Percentiles rank a stretch among this genome's conserved stretches.
phyloP scores from a whole-genome alignment of 2,888 invertebrate genomes.

The Parnassius mnemosyne region DNA sequence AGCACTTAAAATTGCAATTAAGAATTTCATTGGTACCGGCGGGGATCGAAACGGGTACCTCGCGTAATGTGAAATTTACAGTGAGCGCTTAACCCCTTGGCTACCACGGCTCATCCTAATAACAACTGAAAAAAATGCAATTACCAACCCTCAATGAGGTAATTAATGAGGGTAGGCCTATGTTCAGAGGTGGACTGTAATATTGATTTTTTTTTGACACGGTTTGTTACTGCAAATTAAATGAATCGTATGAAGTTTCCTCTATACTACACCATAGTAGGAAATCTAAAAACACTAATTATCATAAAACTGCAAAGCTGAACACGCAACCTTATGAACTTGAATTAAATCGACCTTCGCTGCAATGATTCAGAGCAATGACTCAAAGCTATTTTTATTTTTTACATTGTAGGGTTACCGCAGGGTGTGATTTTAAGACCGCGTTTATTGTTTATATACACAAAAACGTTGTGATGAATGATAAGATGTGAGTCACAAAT shows the following conservation, averaged over 20 bases:
- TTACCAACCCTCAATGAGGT: too few species aligned
- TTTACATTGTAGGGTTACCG: conserved; percentile 19
- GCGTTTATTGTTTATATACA: conserved; percentile 1
- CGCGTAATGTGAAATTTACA: too few species aligned
- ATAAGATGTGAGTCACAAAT: neutral
- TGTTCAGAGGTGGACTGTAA: too few species aligned
- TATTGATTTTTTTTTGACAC: neutral
- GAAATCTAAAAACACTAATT: conserved; percentile 19
- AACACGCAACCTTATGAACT: conserved; percentile 30
- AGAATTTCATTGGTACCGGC: too few species aligned
- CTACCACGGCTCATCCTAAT: too few species aligned
- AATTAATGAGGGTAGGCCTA: too few species aligned
- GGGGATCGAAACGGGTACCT: too few species aligned
- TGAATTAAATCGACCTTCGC: conserved; percentile 33
- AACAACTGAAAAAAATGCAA: too few species aligned
- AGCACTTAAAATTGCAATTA: too few species aligned
- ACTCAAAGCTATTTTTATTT: conserved; percentile 30
- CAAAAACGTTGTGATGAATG: neutral
- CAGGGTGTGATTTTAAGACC: conserved; percentile 23
- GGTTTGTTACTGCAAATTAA: neutral
- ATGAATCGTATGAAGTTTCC: neutral
- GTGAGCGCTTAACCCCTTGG: too few species aligned
- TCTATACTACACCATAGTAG: neutral
- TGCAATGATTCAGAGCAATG: conserved; percentile 36
- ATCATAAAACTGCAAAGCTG: conserved; percentile 7